phyloP scores from a whole-genome alignment of 2,797 vertebrate genomes.

The Centroberyx gerrardi region DNA sequence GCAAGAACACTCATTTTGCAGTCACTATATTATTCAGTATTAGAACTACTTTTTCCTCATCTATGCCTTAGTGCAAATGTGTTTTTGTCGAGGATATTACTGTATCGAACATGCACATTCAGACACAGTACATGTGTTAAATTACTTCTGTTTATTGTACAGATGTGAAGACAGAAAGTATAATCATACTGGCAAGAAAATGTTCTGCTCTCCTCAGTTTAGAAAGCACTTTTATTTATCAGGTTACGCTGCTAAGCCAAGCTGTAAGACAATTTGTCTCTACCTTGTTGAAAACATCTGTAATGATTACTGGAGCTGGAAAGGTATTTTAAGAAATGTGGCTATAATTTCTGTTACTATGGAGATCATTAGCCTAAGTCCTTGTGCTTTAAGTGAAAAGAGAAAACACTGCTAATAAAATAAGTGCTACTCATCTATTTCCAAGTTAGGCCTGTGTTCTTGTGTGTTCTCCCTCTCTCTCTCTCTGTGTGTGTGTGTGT shows the following conservation, averaged over 20 bases:
- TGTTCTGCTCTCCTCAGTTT: constrained; percentile 34
- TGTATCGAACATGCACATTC: background rate
- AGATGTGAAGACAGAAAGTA: constrained; percentile 35
- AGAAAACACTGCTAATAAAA: constrained; percentile 53
- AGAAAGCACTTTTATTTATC: constrained; percentile 35
- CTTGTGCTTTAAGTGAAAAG: constrained; percentile 47
- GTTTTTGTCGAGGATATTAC: background rate
- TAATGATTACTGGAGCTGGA: constrained; percentile 37
- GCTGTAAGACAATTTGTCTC: constrained; percentile 48
- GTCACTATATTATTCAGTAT: too few species aligned
- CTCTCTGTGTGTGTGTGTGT: background rate
- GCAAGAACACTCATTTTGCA: too few species aligned
- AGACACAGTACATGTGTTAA: background rate
- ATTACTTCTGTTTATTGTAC: constrained; percentile 47
- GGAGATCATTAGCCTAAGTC: constrained; percentile 60
- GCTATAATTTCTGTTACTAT: constrained; percentile 65
- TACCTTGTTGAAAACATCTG: constrained; percentile 53
- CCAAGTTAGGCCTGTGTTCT: constrained; percentile 12
- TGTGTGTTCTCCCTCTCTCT: too few species aligned
- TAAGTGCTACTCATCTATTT: constrained; percentile 35
- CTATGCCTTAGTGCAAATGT: background rate
- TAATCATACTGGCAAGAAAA: constrained; percentile 47
- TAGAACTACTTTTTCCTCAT: background rate
- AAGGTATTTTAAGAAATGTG: constrained; percentile 70
- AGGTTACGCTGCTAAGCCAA: constrained; percentile 35